These are phyloP conservation scores for Campylomormyrus tamandua DNA, from an alignment of 2,113 vertebrate species.

Conservation along the genomic window DNA sequence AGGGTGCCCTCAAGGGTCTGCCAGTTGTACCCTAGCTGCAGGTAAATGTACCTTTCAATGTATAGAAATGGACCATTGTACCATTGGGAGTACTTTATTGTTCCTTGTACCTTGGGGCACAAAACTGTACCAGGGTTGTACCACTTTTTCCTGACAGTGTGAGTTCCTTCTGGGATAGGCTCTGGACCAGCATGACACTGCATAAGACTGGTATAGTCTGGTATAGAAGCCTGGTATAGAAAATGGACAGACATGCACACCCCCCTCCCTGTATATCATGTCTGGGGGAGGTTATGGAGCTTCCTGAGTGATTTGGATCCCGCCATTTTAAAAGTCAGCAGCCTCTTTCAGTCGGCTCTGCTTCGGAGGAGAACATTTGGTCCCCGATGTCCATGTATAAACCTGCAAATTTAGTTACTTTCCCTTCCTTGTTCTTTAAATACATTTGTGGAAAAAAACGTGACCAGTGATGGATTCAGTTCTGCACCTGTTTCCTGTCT, in stretches of 20 bases:
- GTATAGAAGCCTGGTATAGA: neutral
- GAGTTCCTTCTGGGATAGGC: neutral
- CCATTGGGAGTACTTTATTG: neutral
- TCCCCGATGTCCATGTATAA: neutral
- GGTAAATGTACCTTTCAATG: neutral
- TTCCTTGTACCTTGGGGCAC: neutral
- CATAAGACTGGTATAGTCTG: neutral
- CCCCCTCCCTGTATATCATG: neutral
- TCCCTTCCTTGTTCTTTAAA: conserved; percentile 11
- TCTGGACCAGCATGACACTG: neutral
- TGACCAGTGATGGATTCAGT: neutral
- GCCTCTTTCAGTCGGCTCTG: neutral
- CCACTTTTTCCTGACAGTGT: neutral
- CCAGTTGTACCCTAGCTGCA: neutral
- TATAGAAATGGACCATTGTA: neutral
- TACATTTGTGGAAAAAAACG: neutral
- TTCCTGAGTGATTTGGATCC: neutral
- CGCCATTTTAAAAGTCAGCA: neutral
- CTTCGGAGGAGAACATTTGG: neutral
- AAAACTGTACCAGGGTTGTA: neutral
- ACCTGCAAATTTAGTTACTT: neutral
- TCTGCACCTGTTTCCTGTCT: neutral
- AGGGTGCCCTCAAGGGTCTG: neutral
- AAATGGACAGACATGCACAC: neutral
- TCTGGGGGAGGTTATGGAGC: neutral